Percentiles rank a stretch among this genome's conserved stretches.
Evolutionary conservation across 2,113 vertebrate genomes (phyloP).

Genomic region (Carlito syrichta): DNA sequence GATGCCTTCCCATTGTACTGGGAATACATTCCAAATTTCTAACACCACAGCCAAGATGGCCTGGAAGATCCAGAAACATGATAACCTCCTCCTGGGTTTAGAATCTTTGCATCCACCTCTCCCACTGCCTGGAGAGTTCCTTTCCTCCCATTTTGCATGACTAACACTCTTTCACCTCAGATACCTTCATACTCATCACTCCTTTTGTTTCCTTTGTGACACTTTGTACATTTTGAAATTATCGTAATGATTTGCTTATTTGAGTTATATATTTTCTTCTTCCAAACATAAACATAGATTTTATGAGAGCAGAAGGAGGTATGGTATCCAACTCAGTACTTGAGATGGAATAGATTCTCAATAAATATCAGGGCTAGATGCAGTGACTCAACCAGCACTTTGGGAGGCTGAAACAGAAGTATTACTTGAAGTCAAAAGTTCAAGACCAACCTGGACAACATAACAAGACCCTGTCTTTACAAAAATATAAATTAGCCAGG

Average conservation of each 20-base stretch:
- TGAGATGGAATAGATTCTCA: not conserved
- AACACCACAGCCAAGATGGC: not conserved
- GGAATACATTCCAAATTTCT: not conserved
- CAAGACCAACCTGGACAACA: too few relatives aligned
- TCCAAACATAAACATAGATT: not conserved
- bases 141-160: not conserved
- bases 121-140: not conserved
- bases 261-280: not conserved
- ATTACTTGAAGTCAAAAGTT: too few relatives aligned
- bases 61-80: not conserved
- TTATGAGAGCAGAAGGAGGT: not conserved
- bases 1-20: not conserved
- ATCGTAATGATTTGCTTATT: not conserved
- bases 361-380: too few relatives aligned
- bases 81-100: not conserved
- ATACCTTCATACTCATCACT: not conserved
- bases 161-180: not conserved
- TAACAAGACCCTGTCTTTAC: too few relatives aligned
- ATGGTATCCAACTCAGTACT: not conserved
- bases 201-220: not conserved
- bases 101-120: not conserved
- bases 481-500: too few relatives aligned
- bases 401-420: too few relatives aligned
- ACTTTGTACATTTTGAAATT: not conserved
- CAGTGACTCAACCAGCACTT: too few relatives aligned